Conservation (phyloP, 2,797 vertebrate genomes). For the Cichlasoma orientale region DNA sequence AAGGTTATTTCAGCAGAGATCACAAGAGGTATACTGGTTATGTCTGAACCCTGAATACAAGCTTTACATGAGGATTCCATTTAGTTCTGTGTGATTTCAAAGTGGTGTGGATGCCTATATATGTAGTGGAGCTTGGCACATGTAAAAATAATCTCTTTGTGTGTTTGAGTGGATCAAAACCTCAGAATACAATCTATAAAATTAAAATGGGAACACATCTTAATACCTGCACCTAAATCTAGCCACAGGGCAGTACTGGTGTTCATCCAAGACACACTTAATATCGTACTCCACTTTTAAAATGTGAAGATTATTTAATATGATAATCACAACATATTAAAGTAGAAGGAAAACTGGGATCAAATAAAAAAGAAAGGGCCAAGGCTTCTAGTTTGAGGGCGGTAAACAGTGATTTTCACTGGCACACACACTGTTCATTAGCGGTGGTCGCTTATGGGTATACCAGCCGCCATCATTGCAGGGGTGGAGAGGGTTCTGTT, state of each 20-base stretch:
- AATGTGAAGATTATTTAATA: constrained; percentile 1
- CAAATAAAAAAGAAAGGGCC: constrained; percentile 21
- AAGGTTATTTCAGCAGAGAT: constrained; percentile 60
- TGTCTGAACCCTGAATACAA: constrained; percentile 67
- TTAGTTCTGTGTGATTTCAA: constrained; percentile 36
- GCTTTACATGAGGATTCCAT: constrained; percentile 30
- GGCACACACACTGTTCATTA: neutral
- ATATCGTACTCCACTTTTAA: constrained; percentile 8
- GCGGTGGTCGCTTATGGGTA: neutral
- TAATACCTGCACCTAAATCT: constrained; percentile 9
- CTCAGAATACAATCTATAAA: neutral
- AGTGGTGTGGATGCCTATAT: constrained; percentile 23
- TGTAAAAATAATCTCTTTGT: constrained; percentile 31
- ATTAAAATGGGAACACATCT: constrained; percentile 26
- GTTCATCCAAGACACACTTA: neutral
- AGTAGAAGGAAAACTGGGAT: constrained; percentile 1
- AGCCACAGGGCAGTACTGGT: constrained; percentile 31
- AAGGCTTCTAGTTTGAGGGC: constrained; percentile 29
- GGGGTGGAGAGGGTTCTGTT: neutral
- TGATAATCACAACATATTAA: constrained; percentile 9
- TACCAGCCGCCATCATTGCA: neutral
- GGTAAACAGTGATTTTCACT: constrained; percentile 1
- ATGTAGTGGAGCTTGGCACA: constrained; percentile 17
- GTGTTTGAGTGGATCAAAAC: constrained; percentile 35
- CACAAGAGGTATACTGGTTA: constrained; percentile 72